A percentile compares a stretch with the other conserved stretches of the same genome.
phyloP scores from a whole-genome alignment of 2,113 vertebrate genomes.

The Chionis minor region DNA sequence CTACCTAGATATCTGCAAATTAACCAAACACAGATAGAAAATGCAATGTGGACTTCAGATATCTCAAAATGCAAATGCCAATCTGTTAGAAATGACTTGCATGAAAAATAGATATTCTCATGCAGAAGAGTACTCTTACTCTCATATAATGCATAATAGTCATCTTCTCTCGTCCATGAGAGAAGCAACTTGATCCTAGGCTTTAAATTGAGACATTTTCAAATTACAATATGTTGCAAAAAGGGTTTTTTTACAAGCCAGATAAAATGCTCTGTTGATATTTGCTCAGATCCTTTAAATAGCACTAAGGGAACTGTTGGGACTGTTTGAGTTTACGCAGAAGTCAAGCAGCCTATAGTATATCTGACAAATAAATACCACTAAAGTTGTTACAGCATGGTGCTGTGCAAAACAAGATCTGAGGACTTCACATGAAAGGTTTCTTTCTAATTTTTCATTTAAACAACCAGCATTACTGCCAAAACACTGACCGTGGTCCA shows the following conservation, averaged over 20 bases:
- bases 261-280: neutral
- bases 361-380: conserved; percentile 6
- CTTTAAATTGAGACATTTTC: neutral
- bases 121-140: neutral
- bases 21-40: neutral
- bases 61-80: neutral
- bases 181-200: neutral
- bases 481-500: conserved; percentile 78
- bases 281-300: conserved; percentile 27
- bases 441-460: conserved; percentile 71
- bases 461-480: conserved; percentile 87
- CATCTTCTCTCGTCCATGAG: neutral
- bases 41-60: neutral
- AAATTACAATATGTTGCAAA: neutral
- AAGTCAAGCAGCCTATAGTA: neutral
- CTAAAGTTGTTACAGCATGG: neutral
- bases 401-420: conserved; percentile 7
- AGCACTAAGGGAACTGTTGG: neutral
- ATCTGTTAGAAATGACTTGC: neutral
- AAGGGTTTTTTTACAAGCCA: neutral
- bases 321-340: conserved; percentile 19
- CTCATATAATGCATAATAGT: neutral
- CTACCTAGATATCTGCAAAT: neutral
- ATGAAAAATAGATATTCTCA: neutral
- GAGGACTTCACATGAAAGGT: conserved; percentile 53